Percentiles rank a stretch among this genome's conserved stretches.
These are phyloP conservation scores for Brachionus rubens DNA, from an alignment of 1,140 invertebrate genomes.

Conservation along the genomic window DNA sequence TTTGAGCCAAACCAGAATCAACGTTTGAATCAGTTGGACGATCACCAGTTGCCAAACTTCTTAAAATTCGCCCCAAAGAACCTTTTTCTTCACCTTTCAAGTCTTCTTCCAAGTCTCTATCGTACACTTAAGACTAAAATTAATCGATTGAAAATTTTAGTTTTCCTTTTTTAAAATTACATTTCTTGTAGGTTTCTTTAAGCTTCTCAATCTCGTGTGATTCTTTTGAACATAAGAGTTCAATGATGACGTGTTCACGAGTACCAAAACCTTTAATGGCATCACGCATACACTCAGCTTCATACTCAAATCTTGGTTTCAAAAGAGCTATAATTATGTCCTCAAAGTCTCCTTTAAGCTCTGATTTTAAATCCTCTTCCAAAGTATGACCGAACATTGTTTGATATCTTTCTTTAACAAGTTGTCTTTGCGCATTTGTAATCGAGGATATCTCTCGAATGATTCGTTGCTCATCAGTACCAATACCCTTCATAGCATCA, in stretches of 20 bases:
- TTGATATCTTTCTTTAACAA: too few species aligned
- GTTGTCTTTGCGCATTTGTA: too few species aligned
- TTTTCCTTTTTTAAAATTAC: neutral
- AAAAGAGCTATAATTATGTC: too few species aligned
- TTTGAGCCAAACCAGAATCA: constrained; percentile 15
- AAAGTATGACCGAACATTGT: too few species aligned
- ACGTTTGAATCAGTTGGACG: neutral
- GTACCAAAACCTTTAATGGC: constrained; percentile 55
- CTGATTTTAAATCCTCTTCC: too few species aligned
- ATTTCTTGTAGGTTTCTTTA: too few species aligned
- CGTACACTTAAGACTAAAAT: neutral
- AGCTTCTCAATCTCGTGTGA: neutral
- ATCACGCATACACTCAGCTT: constrained; percentile 48
- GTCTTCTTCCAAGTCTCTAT: neutral
- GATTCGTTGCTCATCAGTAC: too few species aligned
- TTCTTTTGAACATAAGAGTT: constrained; percentile 16
- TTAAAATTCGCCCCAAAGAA: neutral
- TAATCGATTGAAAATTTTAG: neutral
- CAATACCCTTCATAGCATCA: too few species aligned
- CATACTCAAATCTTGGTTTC: too few species aligned
- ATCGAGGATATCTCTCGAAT: too few species aligned
- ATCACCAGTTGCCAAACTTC: constrained; percentile 6
- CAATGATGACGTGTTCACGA: neutral
- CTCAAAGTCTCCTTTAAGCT: too few species aligned
- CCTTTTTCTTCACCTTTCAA: too few species aligned